These are phyloP conservation scores for Peromyscus californicus DNA, from an alignment of 2,113 vertebrate species.

Conservation along the genomic window DNA sequence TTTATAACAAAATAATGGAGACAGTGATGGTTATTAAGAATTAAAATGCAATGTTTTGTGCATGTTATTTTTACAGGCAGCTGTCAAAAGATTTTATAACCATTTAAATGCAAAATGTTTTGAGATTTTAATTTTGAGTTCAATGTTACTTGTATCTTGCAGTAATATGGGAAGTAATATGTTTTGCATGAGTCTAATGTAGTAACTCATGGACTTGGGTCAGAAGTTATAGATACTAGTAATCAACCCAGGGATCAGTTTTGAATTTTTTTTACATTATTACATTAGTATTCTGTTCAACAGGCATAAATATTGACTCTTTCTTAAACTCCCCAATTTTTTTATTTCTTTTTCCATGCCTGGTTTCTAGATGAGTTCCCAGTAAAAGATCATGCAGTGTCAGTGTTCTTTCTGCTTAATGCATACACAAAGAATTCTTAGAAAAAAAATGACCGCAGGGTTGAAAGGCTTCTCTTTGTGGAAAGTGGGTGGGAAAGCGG, in stretches of 20 bases:
- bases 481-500: slow-evolving; percentile 53
- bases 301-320: neutral
- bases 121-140: neutral
- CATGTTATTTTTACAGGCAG: neutral
- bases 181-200: neutral
- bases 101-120: neutral
- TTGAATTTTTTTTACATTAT: neutral
- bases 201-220: neutral
- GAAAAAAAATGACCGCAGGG: neutral
- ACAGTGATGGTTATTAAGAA: slow-evolving; percentile 17
- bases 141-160: neutral
- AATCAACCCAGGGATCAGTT: neutral
- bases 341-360: slow-evolving; percentile 6
- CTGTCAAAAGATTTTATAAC: neutral
- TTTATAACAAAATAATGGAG: neutral
- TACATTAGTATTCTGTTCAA: neutral
- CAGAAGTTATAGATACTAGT: neutral
- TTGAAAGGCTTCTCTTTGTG: neutral
- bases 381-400: neutral
- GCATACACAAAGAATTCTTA: neutral
- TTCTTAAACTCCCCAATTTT: neutral
- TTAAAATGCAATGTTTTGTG: neutral
- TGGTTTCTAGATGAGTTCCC: neutral
- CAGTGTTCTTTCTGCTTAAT: neutral
- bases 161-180: neutral